These are phyloP conservation scores for Sebastiscus albofasciatus DNA, from an alignment of 2,797 vertebrate species.

Conservation along the genomic window DNA sequence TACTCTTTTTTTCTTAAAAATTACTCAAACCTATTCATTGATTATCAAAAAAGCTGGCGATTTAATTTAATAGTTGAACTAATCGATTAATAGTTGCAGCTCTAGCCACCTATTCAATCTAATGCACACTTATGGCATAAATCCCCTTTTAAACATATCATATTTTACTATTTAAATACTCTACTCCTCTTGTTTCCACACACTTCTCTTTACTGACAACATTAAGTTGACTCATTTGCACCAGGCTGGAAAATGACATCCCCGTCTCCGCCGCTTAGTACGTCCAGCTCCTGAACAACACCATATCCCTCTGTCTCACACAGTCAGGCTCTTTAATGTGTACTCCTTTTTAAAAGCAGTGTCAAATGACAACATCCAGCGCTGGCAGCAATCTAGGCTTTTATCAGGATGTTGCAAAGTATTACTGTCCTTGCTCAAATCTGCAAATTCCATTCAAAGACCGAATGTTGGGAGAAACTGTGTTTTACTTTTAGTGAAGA, in stretches of 20 bases:
- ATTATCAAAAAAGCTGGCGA: too few species aligned
- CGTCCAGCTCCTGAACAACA: slow-evolving; percentile 27
- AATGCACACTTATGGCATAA: not conserved
- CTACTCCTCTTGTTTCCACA: slow-evolving; percentile 31
- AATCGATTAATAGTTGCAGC: too few species aligned
- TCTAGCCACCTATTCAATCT: not conserved
- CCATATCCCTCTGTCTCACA: slow-evolving; percentile 16
- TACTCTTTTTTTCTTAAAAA: too few species aligned
- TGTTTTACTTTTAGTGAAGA: not conserved
- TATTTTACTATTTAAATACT: slow-evolving; percentile 1
- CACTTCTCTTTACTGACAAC: slow-evolving; percentile 37
- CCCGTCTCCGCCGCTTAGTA: slow-evolving; percentile 38
- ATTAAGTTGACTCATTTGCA: slow-evolving; percentile 66
- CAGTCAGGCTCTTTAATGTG: slow-evolving; percentile 25
- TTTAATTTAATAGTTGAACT: too few species aligned
- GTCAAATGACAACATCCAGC: slow-evolving; percentile 33
- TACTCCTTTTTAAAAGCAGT: slow-evolving; percentile 10
- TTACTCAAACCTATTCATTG: too few species aligned
- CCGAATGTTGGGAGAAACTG: not conserved
- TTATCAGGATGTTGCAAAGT: slow-evolving; percentile 21
- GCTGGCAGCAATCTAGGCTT: slow-evolving; percentile 24
- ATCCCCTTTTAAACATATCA: not conserved
- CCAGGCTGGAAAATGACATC: slow-evolving; percentile 69
- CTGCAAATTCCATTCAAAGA: slow-evolving; percentile 4
- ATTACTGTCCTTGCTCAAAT: slow-evolving; percentile 18